Evolutionary conservation across 1,140 invertebrate species (phyloP).

Genomic region (Drosophila repleta): DNA sequence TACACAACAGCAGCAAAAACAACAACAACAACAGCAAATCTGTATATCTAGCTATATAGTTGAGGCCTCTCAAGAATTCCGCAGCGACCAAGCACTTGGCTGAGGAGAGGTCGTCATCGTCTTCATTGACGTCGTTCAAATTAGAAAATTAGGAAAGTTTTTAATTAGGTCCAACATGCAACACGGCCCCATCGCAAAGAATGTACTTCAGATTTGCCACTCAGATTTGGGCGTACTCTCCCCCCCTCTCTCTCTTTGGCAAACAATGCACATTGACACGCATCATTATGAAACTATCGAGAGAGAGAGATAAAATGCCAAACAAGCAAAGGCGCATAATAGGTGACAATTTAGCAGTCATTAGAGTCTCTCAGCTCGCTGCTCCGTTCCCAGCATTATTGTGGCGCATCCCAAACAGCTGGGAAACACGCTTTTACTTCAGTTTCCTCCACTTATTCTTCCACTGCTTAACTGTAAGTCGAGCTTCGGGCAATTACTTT

Average conservation of each 20-base stretch:
- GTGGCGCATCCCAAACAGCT: no score
- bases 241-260: not conserved
- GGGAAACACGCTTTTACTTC: no score
- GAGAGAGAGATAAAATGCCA: not conserved
- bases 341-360: not conserved
- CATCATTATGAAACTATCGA: not conserved
- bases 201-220: constrained; percentile 15
- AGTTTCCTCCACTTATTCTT: no score
- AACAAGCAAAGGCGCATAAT: not conserved
- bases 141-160: constrained; percentile 47
- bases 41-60: constrained; percentile 24
- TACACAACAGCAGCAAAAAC: constrained; percentile 41
- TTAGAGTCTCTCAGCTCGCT: no score
- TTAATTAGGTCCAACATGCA: constrained; percentile 48
- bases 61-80: constrained; percentile 31
- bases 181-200: constrained; percentile 25
- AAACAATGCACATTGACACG: constrained; percentile 4
- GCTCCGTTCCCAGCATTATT: no score
- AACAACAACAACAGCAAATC: constrained; percentile 1
- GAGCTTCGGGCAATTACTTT: no score
- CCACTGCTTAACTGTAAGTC: no score
- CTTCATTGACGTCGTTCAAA: constrained; percentile 2
- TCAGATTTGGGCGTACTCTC: not conserved
- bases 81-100: constrained; percentile 26
- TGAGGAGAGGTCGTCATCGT: constrained; percentile 31